phyloP scores from a whole-genome alignment of 2,888 invertebrate species.

The Diadegma fenestrale region DNA sequence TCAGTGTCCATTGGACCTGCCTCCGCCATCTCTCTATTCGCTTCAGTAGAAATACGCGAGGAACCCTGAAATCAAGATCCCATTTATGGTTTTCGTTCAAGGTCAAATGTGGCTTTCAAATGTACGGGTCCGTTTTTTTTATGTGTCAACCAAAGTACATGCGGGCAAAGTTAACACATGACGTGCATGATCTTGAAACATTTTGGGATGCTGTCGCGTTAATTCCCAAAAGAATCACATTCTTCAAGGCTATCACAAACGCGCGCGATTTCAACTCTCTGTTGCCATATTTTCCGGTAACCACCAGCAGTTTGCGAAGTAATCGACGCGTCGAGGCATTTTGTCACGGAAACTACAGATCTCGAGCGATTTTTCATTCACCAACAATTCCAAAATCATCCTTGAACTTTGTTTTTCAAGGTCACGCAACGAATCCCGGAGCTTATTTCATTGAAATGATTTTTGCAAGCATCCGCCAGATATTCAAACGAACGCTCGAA shows the following conservation, averaged over 20 bases:
- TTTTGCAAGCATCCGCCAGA: background rate
- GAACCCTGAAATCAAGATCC: constrained; percentile 65
- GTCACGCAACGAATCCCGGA: constrained; percentile 13
- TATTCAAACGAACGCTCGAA: background rate
- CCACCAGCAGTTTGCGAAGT: background rate
- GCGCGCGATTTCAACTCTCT: background rate
- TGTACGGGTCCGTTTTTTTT: background rate
- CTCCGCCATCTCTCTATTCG: constrained; percentile 21
- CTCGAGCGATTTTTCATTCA: background rate
- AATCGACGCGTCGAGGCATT: background rate
- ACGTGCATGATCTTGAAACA: constrained; percentile 40
- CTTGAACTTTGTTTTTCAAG: constrained; percentile 37
- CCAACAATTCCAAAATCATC: background rate
- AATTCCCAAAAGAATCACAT: constrained; percentile 14
- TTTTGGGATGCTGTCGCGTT: constrained; percentile 25
- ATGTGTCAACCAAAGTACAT: background rate
- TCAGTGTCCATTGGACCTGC: constrained; percentile 47
- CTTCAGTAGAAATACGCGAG: constrained; percentile 70
- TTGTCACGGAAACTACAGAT: background rate
- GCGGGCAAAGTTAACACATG: constrained; percentile 19
- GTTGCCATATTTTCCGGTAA: background rate
- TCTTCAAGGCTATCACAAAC: constrained; percentile 33
- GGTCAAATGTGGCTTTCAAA: constrained; percentile 33
- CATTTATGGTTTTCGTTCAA: constrained; percentile 44
- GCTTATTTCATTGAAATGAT: background rate